A percentile compares a stretch with the other conserved stretches of the same genome.
Evolutionary conservation across 2,797 vertebrate genomes (phyloP).

Genomic region (Phrynocephalus forsythii): DNA sequence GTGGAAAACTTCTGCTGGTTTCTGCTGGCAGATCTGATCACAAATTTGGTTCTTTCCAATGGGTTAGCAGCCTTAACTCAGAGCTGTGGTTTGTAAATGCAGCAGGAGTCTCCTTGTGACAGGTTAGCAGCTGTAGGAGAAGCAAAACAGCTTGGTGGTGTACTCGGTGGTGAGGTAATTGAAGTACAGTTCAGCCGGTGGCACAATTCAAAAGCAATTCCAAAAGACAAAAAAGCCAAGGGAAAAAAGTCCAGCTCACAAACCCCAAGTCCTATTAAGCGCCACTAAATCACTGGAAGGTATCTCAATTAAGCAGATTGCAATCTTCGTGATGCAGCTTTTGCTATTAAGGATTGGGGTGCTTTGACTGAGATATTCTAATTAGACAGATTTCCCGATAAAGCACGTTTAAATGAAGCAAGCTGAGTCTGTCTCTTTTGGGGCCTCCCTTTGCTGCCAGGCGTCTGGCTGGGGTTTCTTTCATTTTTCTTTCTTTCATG

Average conservation of each 20-base stretch:
- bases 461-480: constrained; percentile 46
- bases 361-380: constrained; percentile 66
- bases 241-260: constrained; percentile 7
- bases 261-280: constrained; percentile 45
- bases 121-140: background rate
- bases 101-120: background rate
- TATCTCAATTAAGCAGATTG: constrained; percentile 76
- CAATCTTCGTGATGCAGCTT: constrained; percentile 71
- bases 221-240: constrained; percentile 39
- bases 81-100: background rate
- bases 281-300: constrained; percentile 70
- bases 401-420: constrained; percentile 57
- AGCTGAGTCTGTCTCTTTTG: constrained; percentile 7
- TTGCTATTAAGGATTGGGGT: constrained; percentile 71
- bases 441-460: constrained; percentile 60
- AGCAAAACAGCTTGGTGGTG: background rate
- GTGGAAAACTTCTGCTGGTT: background rate
- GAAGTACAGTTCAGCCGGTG: constrained; percentile 69
- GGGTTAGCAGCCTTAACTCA: background rate
- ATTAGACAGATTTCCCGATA: constrained; percentile 71
- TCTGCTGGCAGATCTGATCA: background rate
- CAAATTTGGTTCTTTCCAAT: background rate
- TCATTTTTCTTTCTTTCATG: constrained; percentile 5
- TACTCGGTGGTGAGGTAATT: constrained; percentile 40
- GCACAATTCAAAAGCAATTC: constrained; percentile 72